Conservation (phyloP, 2,797 vertebrate genomes). For the Pelodytes ibericus region DNA sequence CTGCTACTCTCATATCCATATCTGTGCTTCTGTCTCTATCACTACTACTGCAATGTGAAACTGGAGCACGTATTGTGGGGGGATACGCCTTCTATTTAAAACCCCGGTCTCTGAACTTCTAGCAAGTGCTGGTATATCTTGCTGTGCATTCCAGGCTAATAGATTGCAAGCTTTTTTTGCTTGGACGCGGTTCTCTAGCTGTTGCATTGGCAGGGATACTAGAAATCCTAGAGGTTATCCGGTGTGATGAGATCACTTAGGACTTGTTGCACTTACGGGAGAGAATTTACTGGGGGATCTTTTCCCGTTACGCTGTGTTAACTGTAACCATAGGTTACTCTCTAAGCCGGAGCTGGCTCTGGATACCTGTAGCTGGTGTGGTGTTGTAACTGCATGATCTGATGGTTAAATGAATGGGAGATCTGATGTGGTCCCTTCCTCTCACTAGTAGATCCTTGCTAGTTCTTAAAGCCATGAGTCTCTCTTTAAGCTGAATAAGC, state of each 20-base stretch:
- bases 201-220: background rate
- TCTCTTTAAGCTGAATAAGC: background rate
- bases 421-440: background rate
- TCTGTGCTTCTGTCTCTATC: background rate
- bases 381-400: background rate
- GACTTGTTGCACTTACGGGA: background rate
- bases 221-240: background rate
- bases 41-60: background rate
- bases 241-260: background rate
- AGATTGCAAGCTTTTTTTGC: background rate
- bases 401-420: background rate
- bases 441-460: background rate
- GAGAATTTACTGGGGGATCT: background rate
- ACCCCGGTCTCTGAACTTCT: background rate
- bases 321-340: background rate
- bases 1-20: background rate
- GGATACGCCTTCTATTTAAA: background rate
- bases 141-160: background rate
- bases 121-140: background rate
- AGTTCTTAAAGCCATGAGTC: background rate
- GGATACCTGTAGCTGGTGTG: background rate
- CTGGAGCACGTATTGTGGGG: background rate
- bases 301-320: background rate
- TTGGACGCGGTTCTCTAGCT: too few species aligned
- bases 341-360: constrained; percentile 18